phyloP scores from a whole-genome alignment of 2,113 vertebrate species.

The Ondatra zibethicus region DNA sequence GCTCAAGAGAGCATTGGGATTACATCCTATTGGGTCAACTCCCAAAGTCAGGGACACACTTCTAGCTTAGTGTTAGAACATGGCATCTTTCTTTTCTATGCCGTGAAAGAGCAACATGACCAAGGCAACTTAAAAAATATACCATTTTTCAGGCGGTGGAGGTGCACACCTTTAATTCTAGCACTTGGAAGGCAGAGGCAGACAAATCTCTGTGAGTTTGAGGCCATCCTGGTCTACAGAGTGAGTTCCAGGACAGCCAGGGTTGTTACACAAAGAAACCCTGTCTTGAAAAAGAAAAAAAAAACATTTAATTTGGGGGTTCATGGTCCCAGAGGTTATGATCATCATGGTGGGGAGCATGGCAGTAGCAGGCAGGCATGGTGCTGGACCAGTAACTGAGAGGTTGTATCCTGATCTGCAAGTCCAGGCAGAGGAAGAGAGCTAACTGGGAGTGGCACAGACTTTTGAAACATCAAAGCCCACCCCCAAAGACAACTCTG shows the following conservation, averaged over 20 bases:
- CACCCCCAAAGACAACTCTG: not conserved
- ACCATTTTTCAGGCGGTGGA: too few species aligned
- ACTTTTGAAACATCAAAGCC: not conserved
- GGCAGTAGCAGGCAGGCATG: not conserved
- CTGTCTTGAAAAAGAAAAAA: not conserved
- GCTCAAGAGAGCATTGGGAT: not conserved
- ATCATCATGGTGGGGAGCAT: not conserved
- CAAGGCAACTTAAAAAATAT: not conserved
- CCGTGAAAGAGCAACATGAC: not conserved
- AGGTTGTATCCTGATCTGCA: not conserved
- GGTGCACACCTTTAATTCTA: too few species aligned
- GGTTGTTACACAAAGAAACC: too few species aligned
- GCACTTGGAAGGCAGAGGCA: too few species aligned
- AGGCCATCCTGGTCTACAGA: too few species aligned
- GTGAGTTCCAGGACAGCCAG: too few species aligned
- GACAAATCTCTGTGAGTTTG: too few species aligned
- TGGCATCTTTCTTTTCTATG: not conserved
- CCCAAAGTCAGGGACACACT: not conserved
- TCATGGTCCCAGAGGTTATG: not conserved
- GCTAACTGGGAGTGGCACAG: not conserved
- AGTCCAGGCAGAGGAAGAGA: not conserved
- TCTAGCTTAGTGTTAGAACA: not conserved
- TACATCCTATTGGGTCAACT: not conserved
- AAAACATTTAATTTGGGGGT: not conserved
- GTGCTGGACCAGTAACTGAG: not conserved